Evolutionary conservation across 2,113 vertebrate genomes (phyloP), one percentile per base, ranked within the genome.

Genomic region (Oncorhynchus keta): DNA sequence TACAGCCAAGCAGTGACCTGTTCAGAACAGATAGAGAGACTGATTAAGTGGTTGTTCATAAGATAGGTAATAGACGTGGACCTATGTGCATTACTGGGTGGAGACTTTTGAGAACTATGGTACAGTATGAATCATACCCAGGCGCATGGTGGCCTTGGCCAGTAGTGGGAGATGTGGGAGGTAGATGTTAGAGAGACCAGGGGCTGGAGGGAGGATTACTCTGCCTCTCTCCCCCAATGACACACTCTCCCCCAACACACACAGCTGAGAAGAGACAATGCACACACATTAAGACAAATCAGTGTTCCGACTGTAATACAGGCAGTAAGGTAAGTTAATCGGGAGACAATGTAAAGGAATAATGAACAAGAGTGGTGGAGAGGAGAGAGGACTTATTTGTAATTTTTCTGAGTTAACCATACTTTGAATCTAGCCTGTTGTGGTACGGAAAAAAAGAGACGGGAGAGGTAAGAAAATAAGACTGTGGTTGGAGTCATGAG

Each of bases 171-270:
- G 80, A 67, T 95, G 93, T 72, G 96, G 96, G 66, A 97, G 88
- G 78, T 96, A 98, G 72, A 95, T 91, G 82, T 99, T 99, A 81
- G 82, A 95, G 35, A 89, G 74, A 76, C 92, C 92, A 2, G 89
- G 70, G 18, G 87, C 51, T 55, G 51, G 77, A 78, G 78, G 86
- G 68, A 89, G 80, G 79, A 83, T 75, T 2, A 94, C 87, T 71
- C 76, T 79, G 49, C 90, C 88, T 83, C 90, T 91, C 81, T 73
- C 69, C 49, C 85, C 83, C 61, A 70, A 12, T 55, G 87, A 80
- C 81, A 96, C 79, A 71, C 28, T 83, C 86, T 95, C 92, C 73
- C 95, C 96, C 70, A 95, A 92, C 79, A 70, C 62, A 83, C 84
- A 80, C 39, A 97, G 90, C 98, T 99, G 79, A 13, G 72, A 0